phyloP scores from a whole-genome alignment of 1,140 invertebrate species.

The Branchinecta lindahli region DNA sequence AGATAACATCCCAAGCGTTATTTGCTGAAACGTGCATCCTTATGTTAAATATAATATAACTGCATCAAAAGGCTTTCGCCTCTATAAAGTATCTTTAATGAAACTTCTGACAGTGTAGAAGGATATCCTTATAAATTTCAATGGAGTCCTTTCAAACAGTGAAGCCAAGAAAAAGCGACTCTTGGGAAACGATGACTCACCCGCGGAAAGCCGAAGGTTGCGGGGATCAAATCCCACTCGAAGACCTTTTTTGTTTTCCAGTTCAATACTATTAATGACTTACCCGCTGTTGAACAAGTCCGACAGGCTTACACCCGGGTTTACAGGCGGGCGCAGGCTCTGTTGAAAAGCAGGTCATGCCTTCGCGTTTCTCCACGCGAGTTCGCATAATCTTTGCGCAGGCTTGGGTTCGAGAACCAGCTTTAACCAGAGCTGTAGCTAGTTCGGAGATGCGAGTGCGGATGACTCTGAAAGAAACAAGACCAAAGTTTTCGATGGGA shows the following conservation, averaged over 20 bases:
- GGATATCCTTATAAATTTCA: too few relatives aligned
- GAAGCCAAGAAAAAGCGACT: not conserved
- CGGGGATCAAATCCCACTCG: not conserved
- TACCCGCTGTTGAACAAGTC: constrained; percentile 15
- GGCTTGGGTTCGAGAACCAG: not conserved
- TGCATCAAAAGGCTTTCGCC: too few relatives aligned
- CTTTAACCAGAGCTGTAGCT: not conserved
- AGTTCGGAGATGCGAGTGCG: not conserved
- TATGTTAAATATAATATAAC: too few relatives aligned
- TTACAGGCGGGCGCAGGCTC: constrained; percentile 13
- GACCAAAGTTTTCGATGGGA: too few relatives aligned
- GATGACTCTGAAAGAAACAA: not conserved
- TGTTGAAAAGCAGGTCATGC: constrained; percentile 17
- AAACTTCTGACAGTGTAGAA: too few relatives aligned
- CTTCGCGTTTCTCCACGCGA: constrained; percentile 7
- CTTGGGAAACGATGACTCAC: not conserved
- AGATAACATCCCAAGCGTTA: too few relatives aligned
- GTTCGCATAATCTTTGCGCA: constrained; percentile 2
- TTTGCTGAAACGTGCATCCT: too few relatives aligned
- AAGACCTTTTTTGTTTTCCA: not conserved
- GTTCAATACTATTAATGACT: not conserved
- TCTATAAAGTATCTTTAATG: too few relatives aligned
- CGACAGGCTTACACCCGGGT: not conserved
- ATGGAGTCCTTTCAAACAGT: not conserved
- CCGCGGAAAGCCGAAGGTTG: not conserved